A percentile compares a stretch with the other conserved stretches of the same genome.
Evolutionary conservation across 1,140 invertebrate species (phyloP).

Genomic region (Hylaeus anthracinus): DNA sequence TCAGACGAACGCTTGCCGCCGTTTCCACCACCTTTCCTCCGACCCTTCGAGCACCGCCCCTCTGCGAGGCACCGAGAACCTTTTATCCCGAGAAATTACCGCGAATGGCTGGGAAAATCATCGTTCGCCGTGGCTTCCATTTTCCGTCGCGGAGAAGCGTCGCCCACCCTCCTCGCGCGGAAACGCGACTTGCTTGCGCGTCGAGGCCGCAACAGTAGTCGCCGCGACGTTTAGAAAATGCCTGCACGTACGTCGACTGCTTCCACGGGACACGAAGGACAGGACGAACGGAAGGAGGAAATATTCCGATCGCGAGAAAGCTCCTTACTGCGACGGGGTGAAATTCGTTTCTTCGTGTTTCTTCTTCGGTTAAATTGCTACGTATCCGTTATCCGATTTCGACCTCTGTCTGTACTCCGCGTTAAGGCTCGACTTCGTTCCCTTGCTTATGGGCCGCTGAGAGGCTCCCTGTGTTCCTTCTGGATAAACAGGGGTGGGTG

Average conservation of each 20-base stretch:
- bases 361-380: slow-evolving; percentile 56
- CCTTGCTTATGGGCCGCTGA: no score
- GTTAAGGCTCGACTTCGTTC: no score
- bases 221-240: slow-evolving; percentile 35
- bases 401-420: no score
- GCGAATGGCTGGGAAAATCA: slow-evolving; percentile 37
- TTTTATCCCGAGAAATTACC: slow-evolving; percentile 52
- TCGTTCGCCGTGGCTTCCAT: slow-evolving; percentile 23
- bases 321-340: background rate
- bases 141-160: background rate
- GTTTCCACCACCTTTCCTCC: background rate
- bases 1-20: slow-evolving; percentile 10
- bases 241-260: slow-evolving; percentile 28
- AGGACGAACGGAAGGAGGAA: slow-evolving; percentile 5
- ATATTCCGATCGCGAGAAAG: slow-evolving; percentile 25
- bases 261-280: background rate
- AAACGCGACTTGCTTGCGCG: slow-evolving; percentile 30
- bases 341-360: slow-evolving; percentile 12
- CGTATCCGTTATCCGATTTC: slow-evolving; percentile 21
- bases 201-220: slow-evolving; percentile 33
- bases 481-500: no score
- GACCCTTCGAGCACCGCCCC: no score
- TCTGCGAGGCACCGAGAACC: background rate
- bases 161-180: background rate
- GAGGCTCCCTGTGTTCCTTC: no score